Conservation (phyloP, 37 sponge, comb jelly and placozoan species). For the Theonella swinhoei region DNA sequence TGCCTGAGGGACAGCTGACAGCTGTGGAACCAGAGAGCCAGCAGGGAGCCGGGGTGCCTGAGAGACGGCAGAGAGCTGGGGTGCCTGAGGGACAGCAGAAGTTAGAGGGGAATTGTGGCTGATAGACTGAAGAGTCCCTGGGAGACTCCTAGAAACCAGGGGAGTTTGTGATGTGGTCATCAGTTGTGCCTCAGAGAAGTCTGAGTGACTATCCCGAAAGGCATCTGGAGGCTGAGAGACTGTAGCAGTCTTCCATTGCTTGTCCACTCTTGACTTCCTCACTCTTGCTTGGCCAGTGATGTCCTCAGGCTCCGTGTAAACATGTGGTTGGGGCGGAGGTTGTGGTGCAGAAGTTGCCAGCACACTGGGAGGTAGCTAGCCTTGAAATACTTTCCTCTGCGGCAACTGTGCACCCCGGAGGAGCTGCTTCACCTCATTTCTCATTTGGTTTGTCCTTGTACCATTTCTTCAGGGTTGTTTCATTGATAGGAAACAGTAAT, state of each 20-base stretch:
- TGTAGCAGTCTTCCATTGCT: too few relatives aligned
- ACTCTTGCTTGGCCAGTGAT: not conserved
- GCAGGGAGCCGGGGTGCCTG: too few relatives aligned
- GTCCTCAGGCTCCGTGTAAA: not conserved
- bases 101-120: too few relatives aligned
- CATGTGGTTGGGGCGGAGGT: not conserved
- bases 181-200: too few relatives aligned
- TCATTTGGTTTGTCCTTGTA: not conserved
- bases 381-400: not conserved
- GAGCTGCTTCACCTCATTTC: not conserved
- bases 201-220: too few relatives aligned
- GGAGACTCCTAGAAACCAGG: too few relatives aligned
- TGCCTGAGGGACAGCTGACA: too few relatives aligned
- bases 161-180: too few relatives aligned
- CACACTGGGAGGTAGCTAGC: not conserved
- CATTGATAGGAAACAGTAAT: not conserved
- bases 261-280: not conserved
- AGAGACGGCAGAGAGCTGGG: too few relatives aligned
- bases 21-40: too few relatives aligned
- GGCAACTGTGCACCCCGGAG: not conserved
- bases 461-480: slow-evolving; percentile 4
- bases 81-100: too few relatives aligned
- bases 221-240: not conserved
- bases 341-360: not conserved
- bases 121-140: too few relatives aligned